Base-by-base conservation (phyloP, 2,113 vertebrate genomes). In the Porphyrio hochstetteri region DNA sequence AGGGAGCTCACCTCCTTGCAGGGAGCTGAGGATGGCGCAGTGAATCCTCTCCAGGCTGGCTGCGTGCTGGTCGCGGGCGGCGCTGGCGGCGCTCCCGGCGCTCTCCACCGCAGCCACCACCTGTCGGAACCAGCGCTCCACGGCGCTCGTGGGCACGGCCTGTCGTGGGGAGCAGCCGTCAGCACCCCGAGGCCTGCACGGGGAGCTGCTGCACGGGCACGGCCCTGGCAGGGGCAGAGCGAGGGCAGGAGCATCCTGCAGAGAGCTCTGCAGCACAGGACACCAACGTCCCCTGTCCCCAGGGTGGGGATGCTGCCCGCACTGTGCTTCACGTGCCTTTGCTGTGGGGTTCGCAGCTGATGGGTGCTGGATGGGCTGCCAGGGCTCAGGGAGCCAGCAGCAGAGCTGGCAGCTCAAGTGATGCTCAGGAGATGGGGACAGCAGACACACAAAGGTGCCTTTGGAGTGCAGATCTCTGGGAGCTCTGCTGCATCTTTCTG, bases 81-180 rank as follows among this genome's bases (percentile, higher is more conserved):
- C 52, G 33, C 65, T 80, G 11, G 35, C 96, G 33, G 98, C 96
- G 3, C 96, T 94, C 10, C 90, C 96, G 10, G 90, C 93, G 42
- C 97, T 95, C 97, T 99, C 98, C 7, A 98, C 95, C 5, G 96
- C 97, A 1, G 87, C 94, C 95, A 99, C 96, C 94, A 99, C 98
- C 82, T 99, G 97, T 83, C 97, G 98, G 96, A 99, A 99, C 96
- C 98, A 98, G 67, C 70, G 88, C 93, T 99, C 98, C 3, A 98
- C 36, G 0, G 98, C 83, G 0, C 94, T 96, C 40, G 90, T 85
- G 92, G 98, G 83, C 97, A 98, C 95, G 59, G 95, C 97, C 99
- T 99, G 97, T 36, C 0, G 7, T 11, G 69, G 48, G 50, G 52
- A 50, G 44, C 14, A 28, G 67, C 61, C 50, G 3, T 93, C 42